Conservation (phyloP, 2,888 invertebrate species). For the Megamerina dolium region DNA sequence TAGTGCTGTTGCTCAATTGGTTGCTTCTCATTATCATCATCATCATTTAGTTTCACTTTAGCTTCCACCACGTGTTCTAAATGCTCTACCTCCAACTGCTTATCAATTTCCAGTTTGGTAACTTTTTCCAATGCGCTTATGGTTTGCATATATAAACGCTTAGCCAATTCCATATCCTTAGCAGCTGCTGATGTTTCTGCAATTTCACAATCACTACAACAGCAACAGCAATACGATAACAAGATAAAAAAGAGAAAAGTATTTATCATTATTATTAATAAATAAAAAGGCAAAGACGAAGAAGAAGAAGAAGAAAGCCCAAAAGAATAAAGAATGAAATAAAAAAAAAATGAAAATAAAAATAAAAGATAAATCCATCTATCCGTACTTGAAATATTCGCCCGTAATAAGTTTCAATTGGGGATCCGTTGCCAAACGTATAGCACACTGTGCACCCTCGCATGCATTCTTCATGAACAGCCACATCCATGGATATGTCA, state of each 20-base stretch:
- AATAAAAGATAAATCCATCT: not conserved
- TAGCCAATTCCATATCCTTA: slow-evolving; percentile 53
- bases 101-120: slow-evolving; percentile 36
- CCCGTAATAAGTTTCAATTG: slow-evolving; percentile 57
- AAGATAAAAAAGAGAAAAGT: slow-evolving; percentile 13
- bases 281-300: slow-evolving; percentile 9
- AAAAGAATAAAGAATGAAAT: slow-evolving; percentile 1
- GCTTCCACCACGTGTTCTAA: too few relatives aligned
- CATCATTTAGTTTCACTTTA: not conserved
- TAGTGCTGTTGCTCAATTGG: slow-evolving; percentile 12
- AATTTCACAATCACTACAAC: slow-evolving; percentile 56
- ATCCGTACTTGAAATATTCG: slow-evolving; percentile 61
- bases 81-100: slow-evolving; percentile 21
- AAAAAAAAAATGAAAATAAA: slow-evolving; percentile 6
- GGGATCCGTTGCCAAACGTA: slow-evolving; percentile 62
- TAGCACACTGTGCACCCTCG: slow-evolving; percentile 64
- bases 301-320: not conserved
- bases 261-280: slow-evolving; percentile 9
- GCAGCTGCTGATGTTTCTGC: slow-evolving; percentile 51
- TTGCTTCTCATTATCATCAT: slow-evolving; percentile 7
- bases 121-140: slow-evolving; percentile 38
- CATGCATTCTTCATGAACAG: slow-evolving; percentile 61
- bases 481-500: slow-evolving; percentile 63
- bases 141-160: slow-evolving; percentile 45
- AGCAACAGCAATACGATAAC: slow-evolving; percentile 9